Base-by-base conservation (phyloP, 1,140 invertebrate species). In the Daktulosphaira vitifoliae region DNA sequence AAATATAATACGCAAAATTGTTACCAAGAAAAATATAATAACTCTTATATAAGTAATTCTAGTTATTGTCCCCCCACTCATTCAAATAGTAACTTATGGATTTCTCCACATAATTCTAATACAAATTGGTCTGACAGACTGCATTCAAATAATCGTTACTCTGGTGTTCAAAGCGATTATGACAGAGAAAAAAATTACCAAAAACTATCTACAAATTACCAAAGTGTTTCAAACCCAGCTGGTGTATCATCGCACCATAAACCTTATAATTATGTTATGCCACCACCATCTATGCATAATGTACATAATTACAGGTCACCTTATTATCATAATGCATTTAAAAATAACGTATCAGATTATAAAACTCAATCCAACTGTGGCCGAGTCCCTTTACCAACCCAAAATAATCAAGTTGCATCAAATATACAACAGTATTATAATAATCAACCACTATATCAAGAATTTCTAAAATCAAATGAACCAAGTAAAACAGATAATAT, bases 1-100 rank as follows among this genome's bases (percentile, higher is more conserved):
- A 46, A 62, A 46, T 62, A 62, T 16, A 42, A 46, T 29, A 46
- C 56, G 7, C 56, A 62, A 62, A 62, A 62, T 29, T 18, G 56
- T 33, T 62, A 48, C 29, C 56, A 44, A 33, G 23, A 20, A 26
- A 62, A 62, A 22, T 62, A 62, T 22, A 46, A 13, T 15, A 46
- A 25, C 8, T 48, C 56, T 8, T 62, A 62, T 48, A 18, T 62
- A 46, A 62, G 26, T 25, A 62, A 33, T 33, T 13, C 56, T 18
- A 62, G 26, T 44, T 62, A 62, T 48, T 29, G 56, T 29, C 56
- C 56, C 20, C 29, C 29, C 11, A 33, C 29, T 11, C 29, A 33
- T 33, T 18, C 42, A 13, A 62, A 44, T n/a, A 44, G 29, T 29
- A 62, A 62, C 25, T 48, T 62, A 37, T 62, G 56, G 56, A 33